Evolutionary conservation across 2,888 invertebrate species (phyloP).

Genomic region (Eretmocerus hayati): DNA sequence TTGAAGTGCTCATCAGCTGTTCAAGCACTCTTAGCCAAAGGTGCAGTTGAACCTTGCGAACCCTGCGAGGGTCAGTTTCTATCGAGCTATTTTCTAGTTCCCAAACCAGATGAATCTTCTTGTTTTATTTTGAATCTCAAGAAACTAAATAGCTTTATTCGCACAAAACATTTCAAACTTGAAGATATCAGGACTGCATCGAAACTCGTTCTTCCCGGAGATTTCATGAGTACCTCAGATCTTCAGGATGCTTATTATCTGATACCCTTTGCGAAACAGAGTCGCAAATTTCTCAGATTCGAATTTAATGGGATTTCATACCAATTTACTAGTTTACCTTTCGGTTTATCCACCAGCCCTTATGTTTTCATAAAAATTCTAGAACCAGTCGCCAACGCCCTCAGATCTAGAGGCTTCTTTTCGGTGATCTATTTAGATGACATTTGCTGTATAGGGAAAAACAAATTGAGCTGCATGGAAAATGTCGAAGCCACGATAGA

Average conservation of each 20-base stretch:
- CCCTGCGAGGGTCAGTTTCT: conserved; percentile 13
- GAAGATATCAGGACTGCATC: conserved; percentile 17
- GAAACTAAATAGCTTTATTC: conserved; percentile 16
- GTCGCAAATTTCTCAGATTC: conserved; percentile 27
- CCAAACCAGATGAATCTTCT: conserved; percentile 13
- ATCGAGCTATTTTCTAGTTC: conserved; percentile 16
- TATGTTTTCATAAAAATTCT: conserved; percentile 28
- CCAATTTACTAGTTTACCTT: conserved; percentile 26
- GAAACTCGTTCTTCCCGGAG: conserved; percentile 6
- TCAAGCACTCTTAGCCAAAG: not conserved
- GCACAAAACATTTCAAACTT: conserved; percentile 16
- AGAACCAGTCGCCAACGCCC: conserved; percentile 20
- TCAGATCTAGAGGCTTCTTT: conserved; percentile 12
- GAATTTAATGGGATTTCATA: conserved; percentile 21
- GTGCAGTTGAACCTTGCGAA: no score
- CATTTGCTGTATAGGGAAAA: conserved; percentile 4
- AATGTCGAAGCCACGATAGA: conserved; percentile 2
- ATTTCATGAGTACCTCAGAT: conserved; percentile 20
- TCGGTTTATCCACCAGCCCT: conserved; percentile 25
- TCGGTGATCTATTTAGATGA: conserved; percentile 27
- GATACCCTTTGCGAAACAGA: not conserved
- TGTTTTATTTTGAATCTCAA: conserved; percentile 21
- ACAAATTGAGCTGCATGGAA: not conserved
- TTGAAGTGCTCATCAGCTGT: conserved; percentile 1
- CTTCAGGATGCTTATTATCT: conserved; percentile 21